Evolutionary conservation across 2,888 invertebrate genomes (phyloP), one percentile per base, ranked within the genome.

Genomic region (Auanema sp.): DNA sequence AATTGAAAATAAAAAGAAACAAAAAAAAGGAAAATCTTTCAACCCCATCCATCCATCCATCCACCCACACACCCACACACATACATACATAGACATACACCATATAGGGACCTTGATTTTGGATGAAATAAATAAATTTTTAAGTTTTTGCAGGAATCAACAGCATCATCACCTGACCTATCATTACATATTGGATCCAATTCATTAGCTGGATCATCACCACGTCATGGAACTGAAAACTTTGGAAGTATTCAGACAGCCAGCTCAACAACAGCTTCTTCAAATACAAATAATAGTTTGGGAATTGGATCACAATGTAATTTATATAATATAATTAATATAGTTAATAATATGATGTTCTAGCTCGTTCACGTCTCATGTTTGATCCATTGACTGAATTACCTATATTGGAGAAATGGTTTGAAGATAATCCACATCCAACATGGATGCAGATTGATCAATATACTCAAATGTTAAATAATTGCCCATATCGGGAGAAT

Each of bases 381-480:
- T 98, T 98, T 82, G 98, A 98, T 86, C 98, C 98, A 0, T 92
- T 97, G 23, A 93, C 95, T 16, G 98, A 98, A 87, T 94, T 98
- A 62, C 87, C 87, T 11, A 85, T 86, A 61, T 81, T 87, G 60
- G 83, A 83, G 85, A 76, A 65, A 50, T 96, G 96, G 95, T 97
- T 96, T 86, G 90, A 91, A 40, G 90, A 93, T 86, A 97, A 97
- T 86, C 97, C 97, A 42, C 97, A 98, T 87, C 98, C 98, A 44
- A 93, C 95, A 78, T 96, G 97, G 86, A 92, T 93, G 87, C 88
- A 96, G 84, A 97, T 98, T 82, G 89, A 97, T 76, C 94, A 96
- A 85, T 98, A 95, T 85, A 97, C 97, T 2, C 94, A 96, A 83
- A 94, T 95, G 84, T 87, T 98, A 77, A 98, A 98, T 85, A 89